Percentiles rank a stretch among this genome's conserved stretches.
phyloP scores from a whole-genome alignment of 1,140 invertebrate genomes.

The Apis mellifera region DNA sequence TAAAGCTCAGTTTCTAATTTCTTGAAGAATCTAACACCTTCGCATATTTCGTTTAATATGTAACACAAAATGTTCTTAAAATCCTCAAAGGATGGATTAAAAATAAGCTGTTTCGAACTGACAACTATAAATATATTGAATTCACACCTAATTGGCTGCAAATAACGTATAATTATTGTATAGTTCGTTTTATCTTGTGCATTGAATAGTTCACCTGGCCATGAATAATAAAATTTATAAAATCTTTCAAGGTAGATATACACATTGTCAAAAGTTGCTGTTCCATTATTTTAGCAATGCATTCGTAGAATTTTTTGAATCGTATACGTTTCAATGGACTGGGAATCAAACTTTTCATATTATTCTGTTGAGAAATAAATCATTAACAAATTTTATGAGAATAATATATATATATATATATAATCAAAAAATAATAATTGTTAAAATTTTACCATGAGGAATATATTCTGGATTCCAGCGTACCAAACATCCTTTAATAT shows the following conservation, averaged over 20 bases:
- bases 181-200: background rate
- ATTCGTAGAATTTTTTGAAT: conserved; percentile 92
- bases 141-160: conserved; percentile 85
- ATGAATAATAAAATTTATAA: conserved; percentile 86
- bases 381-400: background rate
- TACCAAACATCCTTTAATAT: conserved; percentile 85
- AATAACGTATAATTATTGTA: background rate
- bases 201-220: conserved; percentile 35
- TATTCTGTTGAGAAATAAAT: conserved; percentile 82
- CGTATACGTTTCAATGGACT: conserved; percentile 85
- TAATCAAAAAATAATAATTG: background rate
- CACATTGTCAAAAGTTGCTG: conserved; percentile 90
- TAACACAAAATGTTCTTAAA: conserved; percentile 87
- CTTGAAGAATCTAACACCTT: conserved; percentile 86
- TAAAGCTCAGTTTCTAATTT: conserved; percentile 88
- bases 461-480: conserved; percentile 84
- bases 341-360: conserved; percentile 89
- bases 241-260: conserved; percentile 89
- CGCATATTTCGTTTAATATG: conserved; percentile 87
- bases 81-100: conserved; percentile 90
- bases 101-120: conserved; percentile 86
- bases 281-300: conserved; percentile 92
- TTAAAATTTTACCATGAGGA: conserved; percentile 69
- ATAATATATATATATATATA: too few species aligned
- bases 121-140: conserved; percentile 89